Percentiles rank a stretch among this genome's conserved stretches.
Conservation (phyloP, 2,888 invertebrate species). For the Euplexia lucipara region DNA sequence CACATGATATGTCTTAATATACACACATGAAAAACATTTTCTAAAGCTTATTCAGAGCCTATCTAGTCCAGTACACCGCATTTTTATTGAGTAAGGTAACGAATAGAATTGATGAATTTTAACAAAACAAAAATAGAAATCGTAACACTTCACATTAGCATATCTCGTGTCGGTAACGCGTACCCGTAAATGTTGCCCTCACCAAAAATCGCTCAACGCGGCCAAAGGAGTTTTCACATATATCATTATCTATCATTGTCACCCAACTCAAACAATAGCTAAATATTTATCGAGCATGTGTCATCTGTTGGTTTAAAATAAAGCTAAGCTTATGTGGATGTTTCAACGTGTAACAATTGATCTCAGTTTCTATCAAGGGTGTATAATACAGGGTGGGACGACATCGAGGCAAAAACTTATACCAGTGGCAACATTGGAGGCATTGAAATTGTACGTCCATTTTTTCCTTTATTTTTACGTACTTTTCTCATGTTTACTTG, state of each 20-base stretch:
- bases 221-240: too few species aligned
- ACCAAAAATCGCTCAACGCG: too few species aligned
- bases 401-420: too few species aligned
- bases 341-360: slow-evolving; percentile 47
- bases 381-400: slow-evolving; percentile 2
- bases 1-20: slow-evolving; percentile 31
- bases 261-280: slow-evolving; percentile 42
- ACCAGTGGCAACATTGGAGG: too few species aligned
- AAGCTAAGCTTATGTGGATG: slow-evolving; percentile 43
- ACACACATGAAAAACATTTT: slow-evolving; percentile 12
- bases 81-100: slow-evolving; percentile 9
- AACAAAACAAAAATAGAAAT: not conserved
- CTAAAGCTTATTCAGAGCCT: slow-evolving; percentile 22
- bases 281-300: slow-evolving; percentile 15
- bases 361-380: slow-evolving; percentile 53
- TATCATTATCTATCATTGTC: not conserved
- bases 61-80: slow-evolving; percentile 40
- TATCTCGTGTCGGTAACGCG: too few species aligned
- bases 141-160: too few species aligned
- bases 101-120: slow-evolving; percentile 6
- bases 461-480: too few species aligned
- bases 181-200: too few species aligned
- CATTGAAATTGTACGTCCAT: too few species aligned
- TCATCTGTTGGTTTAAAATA: slow-evolving; percentile 6
- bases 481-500: too few species aligned